A percentile compares a stretch with the other conserved stretches of the same genome.
These are phyloP conservation scores for Lasiurus borealis DNA, from an alignment of 2,113 vertebrate species.

Conservation along the genomic window DNA sequence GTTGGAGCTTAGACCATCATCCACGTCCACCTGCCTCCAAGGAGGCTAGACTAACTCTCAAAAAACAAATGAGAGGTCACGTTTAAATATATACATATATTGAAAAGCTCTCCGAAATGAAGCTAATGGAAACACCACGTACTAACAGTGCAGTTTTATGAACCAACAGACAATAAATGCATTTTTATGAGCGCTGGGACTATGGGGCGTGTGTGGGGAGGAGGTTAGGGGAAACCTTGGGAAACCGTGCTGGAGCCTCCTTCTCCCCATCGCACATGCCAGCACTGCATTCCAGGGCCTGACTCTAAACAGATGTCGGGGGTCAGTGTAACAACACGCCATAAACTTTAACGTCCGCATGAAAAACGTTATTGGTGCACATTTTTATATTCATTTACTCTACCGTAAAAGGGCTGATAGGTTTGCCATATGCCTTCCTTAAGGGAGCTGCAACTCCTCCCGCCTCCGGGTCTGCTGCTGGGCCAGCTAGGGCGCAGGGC, in stretches of 20 bases:
- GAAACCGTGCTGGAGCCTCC: not conserved
- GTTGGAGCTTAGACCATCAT: not conserved
- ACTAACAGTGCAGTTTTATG: not conserved
- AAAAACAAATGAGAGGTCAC: not conserved
- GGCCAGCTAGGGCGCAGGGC: not conserved
- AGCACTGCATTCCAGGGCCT: not conserved
- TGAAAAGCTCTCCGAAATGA: not conserved
- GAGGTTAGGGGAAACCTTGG: not conserved
- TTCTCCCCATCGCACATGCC: conserved; percentile 11
- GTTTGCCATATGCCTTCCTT: conserved; percentile 59
- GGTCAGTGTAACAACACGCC: not conserved
- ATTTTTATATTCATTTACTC: conserved; percentile 51
- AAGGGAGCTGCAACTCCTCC: conserved; percentile 5
- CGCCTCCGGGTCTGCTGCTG: not conserved
- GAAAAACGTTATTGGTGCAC: conserved; percentile 10
- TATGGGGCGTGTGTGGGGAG: not conserved
- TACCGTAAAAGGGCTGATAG: conserved; percentile 27
- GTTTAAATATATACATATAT: not conserved
- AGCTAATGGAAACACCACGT: not conserved
- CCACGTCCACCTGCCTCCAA: not conserved
- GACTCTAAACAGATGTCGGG: conserved; percentile 12
- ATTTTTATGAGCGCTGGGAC: not conserved
- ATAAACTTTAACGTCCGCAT: conserved; percentile 50
- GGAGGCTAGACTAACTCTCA: not conserved
- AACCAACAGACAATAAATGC: not conserved